phyloP scores from a whole-genome alignment of 1,140 invertebrate species.

The Tetramorium parvispinum region DNA sequence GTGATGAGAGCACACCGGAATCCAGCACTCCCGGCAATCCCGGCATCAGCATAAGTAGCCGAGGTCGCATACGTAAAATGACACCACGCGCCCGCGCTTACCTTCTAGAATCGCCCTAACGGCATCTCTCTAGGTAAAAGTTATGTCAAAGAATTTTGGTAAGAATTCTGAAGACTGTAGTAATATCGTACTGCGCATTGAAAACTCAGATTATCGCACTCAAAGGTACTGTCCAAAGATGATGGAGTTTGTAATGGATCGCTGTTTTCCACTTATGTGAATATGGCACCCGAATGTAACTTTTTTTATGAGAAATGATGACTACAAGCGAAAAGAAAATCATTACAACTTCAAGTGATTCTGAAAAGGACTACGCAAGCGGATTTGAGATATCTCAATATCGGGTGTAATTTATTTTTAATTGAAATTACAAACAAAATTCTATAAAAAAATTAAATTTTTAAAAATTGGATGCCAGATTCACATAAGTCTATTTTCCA shows the following conservation, averaged over 20 bases:
- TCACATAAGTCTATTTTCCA: not conserved
- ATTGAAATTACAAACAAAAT: too few species aligned
- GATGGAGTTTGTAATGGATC: not conserved
- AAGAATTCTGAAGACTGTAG: not conserved
- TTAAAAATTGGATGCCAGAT: too few species aligned
- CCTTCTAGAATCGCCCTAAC: slow-evolving; percentile 87
- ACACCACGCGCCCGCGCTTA: slow-evolving; percentile 91
- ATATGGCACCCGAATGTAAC: too few species aligned
- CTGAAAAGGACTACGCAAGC: too few species aligned
- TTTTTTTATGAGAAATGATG: too few species aligned
- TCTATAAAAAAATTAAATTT: too few species aligned
- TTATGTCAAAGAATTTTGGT: slow-evolving; percentile 17
- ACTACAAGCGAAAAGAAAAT: too few species aligned
- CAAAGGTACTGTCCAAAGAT: not conserved
- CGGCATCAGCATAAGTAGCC: slow-evolving; percentile 91
- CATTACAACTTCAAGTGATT: too few species aligned
- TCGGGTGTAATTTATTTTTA: too few species aligned
- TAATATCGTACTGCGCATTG: not conserved
- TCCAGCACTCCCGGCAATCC: slow-evolving; percentile 78
- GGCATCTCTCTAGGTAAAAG: slow-evolving; percentile 69
- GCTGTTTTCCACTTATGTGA: too few species aligned
- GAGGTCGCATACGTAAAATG: slow-evolving; percentile 93
- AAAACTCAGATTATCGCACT: not conserved
- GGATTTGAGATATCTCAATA: too few species aligned
- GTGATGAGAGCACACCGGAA: slow-evolving; percentile 79